Base-by-base conservation (phyloP, 2,888 invertebrate genomes). In the Polydesmus complanatus region DNA sequence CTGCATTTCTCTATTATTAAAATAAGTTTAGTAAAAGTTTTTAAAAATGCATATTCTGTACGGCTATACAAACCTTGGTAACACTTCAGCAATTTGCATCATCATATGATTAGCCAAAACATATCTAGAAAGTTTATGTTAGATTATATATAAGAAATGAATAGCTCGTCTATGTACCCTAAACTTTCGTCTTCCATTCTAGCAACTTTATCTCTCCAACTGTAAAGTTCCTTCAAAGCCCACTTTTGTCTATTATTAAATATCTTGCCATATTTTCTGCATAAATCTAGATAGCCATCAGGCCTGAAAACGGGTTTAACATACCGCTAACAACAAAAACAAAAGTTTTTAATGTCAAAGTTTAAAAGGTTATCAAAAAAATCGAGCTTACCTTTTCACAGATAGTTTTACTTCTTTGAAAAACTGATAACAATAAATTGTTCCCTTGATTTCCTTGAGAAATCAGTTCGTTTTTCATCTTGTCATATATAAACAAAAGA, bases 21-120 rank as follows among this genome's bases (percentile, higher is more conserved):
- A n/a, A n/a, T n/a, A n/a, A n/a, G n/a, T n/a, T n/a, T n/a, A n/a
- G n/a, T n/a, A n/a, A n/a, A n/a, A n/a, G n/a, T n/a, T n/a, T n/a
- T n/a, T n/a, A n/a, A n/a, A n/a, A n/a, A n/a, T n/a, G n/a, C n/a
- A n/a, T n/a, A n/a, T n/a, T n/a, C n/a, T n/a, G n/a, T n/a, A n/a
- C n/a, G n/a, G n/a, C n/a, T 51, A 22, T 19, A 57, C 63, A 62
- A 62, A 72, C 70, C 66, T 80, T 0, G 95, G 96, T 63, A 96
- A 73, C 22, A 80, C 78, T 73, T 95, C 92, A 0, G 91, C 83
- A 62, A 97, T 87, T 71, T 90, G 84, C 59, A 96, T 71, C 75
- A 98, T 73, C 94, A 95, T 94, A 73, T 96, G 94, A 75, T 94
- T 94, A 0, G 97, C 96, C 62, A 98, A 77, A 54, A 98, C 86